Conservation (phyloP, 2,797 vertebrate genomes). For the Platalea minor region DNA sequence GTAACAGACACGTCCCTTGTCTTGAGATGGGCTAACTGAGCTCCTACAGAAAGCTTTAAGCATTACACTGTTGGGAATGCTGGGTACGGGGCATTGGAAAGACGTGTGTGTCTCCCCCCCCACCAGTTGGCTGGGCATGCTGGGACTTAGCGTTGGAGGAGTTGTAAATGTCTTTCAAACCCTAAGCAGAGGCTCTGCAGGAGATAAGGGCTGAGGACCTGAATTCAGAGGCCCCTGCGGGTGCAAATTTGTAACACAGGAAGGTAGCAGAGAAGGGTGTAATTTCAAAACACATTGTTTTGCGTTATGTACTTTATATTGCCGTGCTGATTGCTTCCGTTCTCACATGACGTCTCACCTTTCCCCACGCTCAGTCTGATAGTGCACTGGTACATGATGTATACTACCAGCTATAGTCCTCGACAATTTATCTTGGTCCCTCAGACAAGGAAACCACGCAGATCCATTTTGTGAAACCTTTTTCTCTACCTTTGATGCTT, state of each 20-base stretch:
- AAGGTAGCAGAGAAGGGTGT: not conserved
- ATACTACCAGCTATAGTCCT: not conserved
- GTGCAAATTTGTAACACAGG: slow-evolving; percentile 23
- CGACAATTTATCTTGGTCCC: not conserved
- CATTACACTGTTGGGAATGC: not conserved
- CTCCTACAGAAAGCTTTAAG: not conserved
- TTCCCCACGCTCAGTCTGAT: not conserved
- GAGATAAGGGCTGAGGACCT: not conserved
- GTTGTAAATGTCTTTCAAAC: not conserved
- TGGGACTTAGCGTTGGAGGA: not conserved
- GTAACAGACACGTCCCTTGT: not conserved
- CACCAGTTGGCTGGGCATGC: not conserved
- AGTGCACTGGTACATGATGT: not conserved
- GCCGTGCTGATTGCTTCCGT: not conserved
- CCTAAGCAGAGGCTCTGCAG: not conserved
- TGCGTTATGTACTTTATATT: not conserved
- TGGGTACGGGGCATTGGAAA: not conserved
- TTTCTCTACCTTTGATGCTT: slow-evolving; percentile 17
- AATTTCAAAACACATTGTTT: slow-evolving; percentile 7
- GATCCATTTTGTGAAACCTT: not conserved
- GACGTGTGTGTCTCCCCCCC: rapidly evolving
- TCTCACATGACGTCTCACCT: not conserved
- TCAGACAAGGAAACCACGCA: not conserved
- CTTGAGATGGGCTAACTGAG: not conserved
- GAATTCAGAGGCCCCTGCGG: slow-evolving; percentile 13